Conservation (phyloP, 2,797 vertebrate genomes). For the Paedocypris micromegethes region DNA sequence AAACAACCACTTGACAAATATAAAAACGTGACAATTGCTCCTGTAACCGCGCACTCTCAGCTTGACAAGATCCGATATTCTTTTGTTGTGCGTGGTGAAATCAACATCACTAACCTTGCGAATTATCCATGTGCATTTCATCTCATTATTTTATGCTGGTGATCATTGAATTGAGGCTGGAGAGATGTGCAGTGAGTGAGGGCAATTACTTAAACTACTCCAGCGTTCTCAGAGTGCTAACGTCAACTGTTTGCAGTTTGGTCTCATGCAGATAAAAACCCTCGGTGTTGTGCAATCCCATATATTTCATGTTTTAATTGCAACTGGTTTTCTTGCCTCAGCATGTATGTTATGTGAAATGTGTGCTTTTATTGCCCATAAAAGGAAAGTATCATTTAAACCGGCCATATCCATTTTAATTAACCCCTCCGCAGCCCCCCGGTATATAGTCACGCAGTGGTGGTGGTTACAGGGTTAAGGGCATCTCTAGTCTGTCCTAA, state of each 20-base stretch:
- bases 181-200: not conserved
- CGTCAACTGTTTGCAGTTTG: slow-evolving; percentile 17
- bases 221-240: slow-evolving; percentile 17
- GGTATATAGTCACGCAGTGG: slow-evolving; percentile 5
- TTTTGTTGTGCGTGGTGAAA: too few relatives aligned
- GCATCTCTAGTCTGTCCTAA: slow-evolving; percentile 28
- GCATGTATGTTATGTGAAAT: slow-evolving; percentile 15
- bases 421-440: slow-evolving; percentile 18
- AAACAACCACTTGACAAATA: too few relatives aligned
- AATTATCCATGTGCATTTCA: too few relatives aligned
- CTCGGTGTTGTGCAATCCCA: not conserved
- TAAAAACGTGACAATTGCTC: too few relatives aligned
- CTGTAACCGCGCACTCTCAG: too few relatives aligned
- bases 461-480: slow-evolving; percentile 25
- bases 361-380: slow-evolving; percentile 32
- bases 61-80: too few relatives aligned
- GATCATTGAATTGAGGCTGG: not conserved
- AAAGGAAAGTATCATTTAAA: slow-evolving; percentile 29
- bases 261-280: slow-evolving; percentile 6
- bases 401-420: slow-evolving; percentile 29
- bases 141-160: too few relatives aligned
- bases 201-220: slow-evolving; percentile 3
- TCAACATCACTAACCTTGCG: too few relatives aligned
- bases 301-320: slow-evolving; percentile 24
- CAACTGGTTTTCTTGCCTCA: slow-evolving; percentile 25